Percentiles rank a stretch among this genome's conserved stretches.
phyloP scores from a whole-genome alignment of 53 echinoderm and acorn worm genomes.

The Hippasteria phrygiana region DNA sequence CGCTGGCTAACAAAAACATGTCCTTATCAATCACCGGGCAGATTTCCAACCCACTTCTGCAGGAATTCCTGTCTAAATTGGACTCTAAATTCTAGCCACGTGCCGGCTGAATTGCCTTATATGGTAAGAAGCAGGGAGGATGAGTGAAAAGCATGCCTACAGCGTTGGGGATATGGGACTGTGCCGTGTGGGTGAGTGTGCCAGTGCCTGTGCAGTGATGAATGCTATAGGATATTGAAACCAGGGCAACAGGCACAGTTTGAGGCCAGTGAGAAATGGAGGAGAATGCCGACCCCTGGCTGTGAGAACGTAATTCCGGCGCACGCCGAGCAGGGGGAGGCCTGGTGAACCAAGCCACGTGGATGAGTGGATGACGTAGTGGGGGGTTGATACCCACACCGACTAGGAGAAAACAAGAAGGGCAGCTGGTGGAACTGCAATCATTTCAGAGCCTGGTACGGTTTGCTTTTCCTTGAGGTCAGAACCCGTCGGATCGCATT shows the following conservation, averaged over 20 bases:
- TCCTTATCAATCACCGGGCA: slow-evolving; percentile 21
- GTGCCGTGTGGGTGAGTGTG: slow-evolving; percentile 31
- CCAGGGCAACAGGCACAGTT: slow-evolving; percentile 52
- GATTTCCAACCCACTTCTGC: slow-evolving; percentile 49
- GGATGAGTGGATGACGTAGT: slow-evolving; percentile 57
- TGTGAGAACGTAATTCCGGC: slow-evolving; percentile 44
- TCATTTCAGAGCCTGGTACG: slow-evolving; percentile 11
- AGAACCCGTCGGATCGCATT: slow-evolving; percentile 9
- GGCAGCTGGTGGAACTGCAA: slow-evolving; percentile 19
- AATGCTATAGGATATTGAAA: background rate
- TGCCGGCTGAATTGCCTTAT: slow-evolving; percentile 62
- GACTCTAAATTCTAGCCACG: slow-evolving; percentile 56
- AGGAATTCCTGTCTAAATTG: slow-evolving; percentile 57
- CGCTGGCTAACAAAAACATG: background rate
- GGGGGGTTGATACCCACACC: background rate
- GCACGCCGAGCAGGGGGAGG: background rate
- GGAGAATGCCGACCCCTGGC: slow-evolving; percentile 52
- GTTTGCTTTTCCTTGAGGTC: background rate
- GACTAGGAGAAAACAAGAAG: slow-evolving; percentile 1
- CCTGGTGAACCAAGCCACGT: slow-evolving; percentile 19
- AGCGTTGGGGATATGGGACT: background rate
- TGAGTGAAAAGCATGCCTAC: slow-evolving; percentile 32
- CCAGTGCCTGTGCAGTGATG: background rate
- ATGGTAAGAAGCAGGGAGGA: slow-evolving; percentile 46
- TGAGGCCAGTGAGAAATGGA: slow-evolving; percentile 13